Conservation (phyloP, 2,113 vertebrate species). For the Platichthys stellatus region DNA sequence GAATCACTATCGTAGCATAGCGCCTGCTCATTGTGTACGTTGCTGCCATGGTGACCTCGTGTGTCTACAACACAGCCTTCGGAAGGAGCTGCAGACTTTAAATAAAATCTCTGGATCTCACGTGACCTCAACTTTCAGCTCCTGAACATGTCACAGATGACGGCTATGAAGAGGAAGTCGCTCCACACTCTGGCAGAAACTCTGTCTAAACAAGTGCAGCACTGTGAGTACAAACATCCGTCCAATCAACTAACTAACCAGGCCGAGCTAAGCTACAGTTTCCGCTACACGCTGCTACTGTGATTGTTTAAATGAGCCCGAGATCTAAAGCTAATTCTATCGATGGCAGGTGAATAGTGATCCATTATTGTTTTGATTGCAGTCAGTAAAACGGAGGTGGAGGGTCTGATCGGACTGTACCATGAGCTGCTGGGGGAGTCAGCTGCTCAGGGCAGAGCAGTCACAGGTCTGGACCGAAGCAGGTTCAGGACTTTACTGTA, state of each 20-base stretch:
- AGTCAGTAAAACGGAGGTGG: slow-evolving; percentile 88
- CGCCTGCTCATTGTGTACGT: too few relatives aligned
- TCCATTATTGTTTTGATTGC: slow-evolving; percentile 15
- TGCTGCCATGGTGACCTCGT: too few relatives aligned
- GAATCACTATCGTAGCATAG: too few relatives aligned
- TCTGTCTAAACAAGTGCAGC: not conserved
- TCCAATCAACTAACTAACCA: too few relatives aligned
- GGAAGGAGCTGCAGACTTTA: too few relatives aligned
- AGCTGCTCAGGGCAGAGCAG: slow-evolving; percentile 34
- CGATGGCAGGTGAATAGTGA: too few relatives aligned
- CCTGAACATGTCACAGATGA: slow-evolving; percentile 46
- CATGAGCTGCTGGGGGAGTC: slow-evolving; percentile 77
- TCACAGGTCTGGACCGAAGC: slow-evolving; percentile 83
- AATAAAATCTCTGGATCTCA: too few relatives aligned
- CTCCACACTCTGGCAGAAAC: not conserved
- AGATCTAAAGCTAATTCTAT: too few relatives aligned
- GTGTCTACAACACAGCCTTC: too few relatives aligned
- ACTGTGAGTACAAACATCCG: slow-evolving; percentile 3
- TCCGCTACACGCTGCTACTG: not conserved
- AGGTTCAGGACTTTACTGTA: slow-evolving; percentile 86
- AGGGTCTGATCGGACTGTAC: slow-evolving; percentile 86
- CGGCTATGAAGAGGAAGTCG: slow-evolving; percentile 75
- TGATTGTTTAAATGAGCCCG: not conserved
- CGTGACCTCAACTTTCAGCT: too few relatives aligned
- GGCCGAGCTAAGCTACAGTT: not conserved